Conservation (phyloP, 2,888 invertebrate genomes). For the Athrips mouffetella region DNA sequence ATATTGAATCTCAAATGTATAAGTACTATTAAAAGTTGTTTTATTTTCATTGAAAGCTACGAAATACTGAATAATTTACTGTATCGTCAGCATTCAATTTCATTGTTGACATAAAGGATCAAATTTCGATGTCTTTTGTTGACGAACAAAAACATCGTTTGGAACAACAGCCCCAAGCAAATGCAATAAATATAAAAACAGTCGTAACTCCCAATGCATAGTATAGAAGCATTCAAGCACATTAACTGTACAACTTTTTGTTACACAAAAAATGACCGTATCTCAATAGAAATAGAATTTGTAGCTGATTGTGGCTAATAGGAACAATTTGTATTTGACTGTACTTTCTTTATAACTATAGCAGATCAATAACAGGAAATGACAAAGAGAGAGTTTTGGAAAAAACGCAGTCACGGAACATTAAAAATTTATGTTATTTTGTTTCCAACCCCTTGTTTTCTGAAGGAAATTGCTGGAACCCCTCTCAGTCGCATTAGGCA, state of each 20-base stretch:
- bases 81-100: too few species aligned
- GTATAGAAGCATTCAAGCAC: constrained; percentile 1
- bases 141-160: not conserved
- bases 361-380: constrained; percentile 6
- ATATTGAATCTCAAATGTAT: too few species aligned
- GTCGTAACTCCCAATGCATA: not conserved
- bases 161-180: not conserved
- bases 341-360: too few species aligned
- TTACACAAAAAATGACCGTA: too few species aligned
- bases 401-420: constrained; percentile 10
- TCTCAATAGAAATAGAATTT: too few species aligned
- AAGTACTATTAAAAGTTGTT: too few species aligned
- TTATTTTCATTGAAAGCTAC: too few species aligned
- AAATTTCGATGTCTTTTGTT: not conserved
- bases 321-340: too few species aligned
- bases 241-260: too few species aligned
- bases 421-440: constrained; percentile 51
- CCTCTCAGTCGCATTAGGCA: constrained; percentile 48
- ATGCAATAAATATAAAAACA: not conserved
- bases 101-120: too few species aligned
- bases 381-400: not conserved
- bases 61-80: too few species aligned
- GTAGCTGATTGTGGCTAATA: too few species aligned
- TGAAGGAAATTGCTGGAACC: constrained; percentile 59
- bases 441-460: constrained; percentile 64